Base-by-base conservation (phyloP, 1,140 invertebrate genomes). In the Orussus abietinus region DNA sequence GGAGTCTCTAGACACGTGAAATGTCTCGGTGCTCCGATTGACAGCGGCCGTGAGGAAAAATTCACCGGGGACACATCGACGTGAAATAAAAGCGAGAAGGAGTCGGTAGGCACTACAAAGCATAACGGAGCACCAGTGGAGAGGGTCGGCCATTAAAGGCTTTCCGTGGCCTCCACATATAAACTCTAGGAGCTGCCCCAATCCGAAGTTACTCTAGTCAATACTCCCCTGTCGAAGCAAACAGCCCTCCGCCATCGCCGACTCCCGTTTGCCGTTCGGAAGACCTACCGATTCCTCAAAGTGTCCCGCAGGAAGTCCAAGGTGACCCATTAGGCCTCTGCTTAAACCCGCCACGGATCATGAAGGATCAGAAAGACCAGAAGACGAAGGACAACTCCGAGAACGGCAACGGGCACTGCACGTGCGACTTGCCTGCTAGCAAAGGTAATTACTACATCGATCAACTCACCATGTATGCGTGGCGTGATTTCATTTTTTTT, bases 291-390 rank as follows among this genome's bases (percentile, higher is more conserved):
- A n/a, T n/a, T n/a, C n/a, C n/a, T n/a, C n/a, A n/a, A n/a, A n/a
- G n/a, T n/a, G n/a, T n/a, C n/a, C n/a, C n/a, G n/a, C n/a, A n/a
- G n/a, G n/a, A n/a, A n/a, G n/a, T n/a, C n/a, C n/a, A n/a, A n/a
- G n/a, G n/a, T n/a, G n/a, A n/a, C n/a, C n/a, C n/a, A n/a, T n/a
- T n/a, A n/a, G n/a, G n/a, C n/a, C n/a, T n/a, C n/a, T n/a, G n/a
- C n/a, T n/a, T n/a, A n/a, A n/a, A n/a, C n/a, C n/a, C n/a, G n/a
- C n/a, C 31, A 10, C 31, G 13, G 11, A 36, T 17, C 4, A 36
- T 36, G 34, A 36, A 20, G 34, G 34, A 36, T 12, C 34, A 36
- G 18, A 36, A 36, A 19, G 34, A 36, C 9, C 4, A 10, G n/a
- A 36, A 36, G 3, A 36, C 9, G 15, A 19, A 36, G 10, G 21